A percentile compares a stretch with the other conserved stretches of the same genome.
phyloP scores from a whole-genome alignment of 2,888 invertebrate species.

The Phalera bucephala region DNA sequence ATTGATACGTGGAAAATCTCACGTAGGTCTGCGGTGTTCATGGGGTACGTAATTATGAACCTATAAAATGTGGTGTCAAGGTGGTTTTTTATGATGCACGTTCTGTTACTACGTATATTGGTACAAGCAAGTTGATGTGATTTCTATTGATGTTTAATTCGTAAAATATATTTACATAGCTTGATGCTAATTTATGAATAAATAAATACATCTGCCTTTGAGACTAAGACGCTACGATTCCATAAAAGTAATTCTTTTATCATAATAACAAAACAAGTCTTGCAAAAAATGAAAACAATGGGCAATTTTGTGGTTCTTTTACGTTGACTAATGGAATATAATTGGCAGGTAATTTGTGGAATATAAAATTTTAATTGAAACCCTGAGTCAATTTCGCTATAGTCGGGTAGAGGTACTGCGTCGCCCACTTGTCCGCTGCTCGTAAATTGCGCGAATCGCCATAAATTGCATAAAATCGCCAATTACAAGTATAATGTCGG shows the following conservation, averaged over 20 bases:
- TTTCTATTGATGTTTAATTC: no score
- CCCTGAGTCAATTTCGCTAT: conserved; percentile 59
- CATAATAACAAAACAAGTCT: not conserved
- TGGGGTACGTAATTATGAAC: no score
- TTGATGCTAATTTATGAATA: no score
- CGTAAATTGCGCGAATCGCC: conserved; percentile 77
- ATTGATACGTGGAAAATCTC: no score
- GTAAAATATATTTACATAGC: no score
- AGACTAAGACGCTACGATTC: not conserved
- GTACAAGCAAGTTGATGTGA: no score
- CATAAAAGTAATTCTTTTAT: not conserved
- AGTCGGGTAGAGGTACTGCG: conserved; percentile 46
- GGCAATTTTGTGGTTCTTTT: conserved; percentile 44
- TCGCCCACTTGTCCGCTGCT: conserved; percentile 77
- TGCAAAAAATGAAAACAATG: conserved; percentile 37
- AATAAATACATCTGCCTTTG: no score
- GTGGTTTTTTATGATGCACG: no score
- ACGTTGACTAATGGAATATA: conserved; percentile 60
- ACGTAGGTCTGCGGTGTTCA: not conserved
- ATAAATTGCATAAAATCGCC: conserved; percentile 80
- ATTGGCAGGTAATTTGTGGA: conserved; percentile 73
- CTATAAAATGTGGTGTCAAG: no score
- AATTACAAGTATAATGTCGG: conserved; percentile 75
- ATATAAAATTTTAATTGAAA: conserved; percentile 78
- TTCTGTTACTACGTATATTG: no score